A percentile compares a stretch with the other conserved stretches of the same genome.
phyloP scores from a whole-genome alignment of 2,888 invertebrate species.

The Perdita meconis region DNA sequence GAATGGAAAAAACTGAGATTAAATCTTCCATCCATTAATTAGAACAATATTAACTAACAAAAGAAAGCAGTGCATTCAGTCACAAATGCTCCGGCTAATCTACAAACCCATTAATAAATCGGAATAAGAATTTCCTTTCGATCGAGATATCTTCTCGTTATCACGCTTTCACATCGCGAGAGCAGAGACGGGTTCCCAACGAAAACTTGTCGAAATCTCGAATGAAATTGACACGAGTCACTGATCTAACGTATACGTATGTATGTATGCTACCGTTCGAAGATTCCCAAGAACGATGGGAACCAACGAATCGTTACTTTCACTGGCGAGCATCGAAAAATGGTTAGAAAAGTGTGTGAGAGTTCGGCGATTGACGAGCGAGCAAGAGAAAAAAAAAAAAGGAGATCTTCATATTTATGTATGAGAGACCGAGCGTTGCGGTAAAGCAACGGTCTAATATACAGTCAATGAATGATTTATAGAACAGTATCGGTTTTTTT shows the following conservation, averaged over 20 bases:
- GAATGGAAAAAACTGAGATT: no score
- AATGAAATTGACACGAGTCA: background rate
- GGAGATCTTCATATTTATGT: slow-evolving; percentile 57
- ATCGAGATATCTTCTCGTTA: slow-evolving; percentile 17
- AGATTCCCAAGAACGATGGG: background rate
- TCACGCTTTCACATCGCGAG: background rate
- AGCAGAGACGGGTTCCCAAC: background rate
- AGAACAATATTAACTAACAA: no score
- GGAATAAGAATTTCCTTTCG: slow-evolving; percentile 11
- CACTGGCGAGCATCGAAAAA: slow-evolving; percentile 28
- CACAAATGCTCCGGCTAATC: no score
- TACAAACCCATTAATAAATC: background rate
- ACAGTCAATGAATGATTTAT: slow-evolving; percentile 71
- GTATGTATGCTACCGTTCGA: background rate
- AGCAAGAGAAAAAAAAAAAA: slow-evolving; percentile 4
- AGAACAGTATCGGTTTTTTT: slow-evolving; percentile 72
- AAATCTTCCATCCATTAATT: no score
- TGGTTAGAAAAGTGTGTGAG: slow-evolving; percentile 25
- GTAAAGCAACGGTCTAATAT: slow-evolving; percentile 56
- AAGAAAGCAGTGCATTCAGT: no score
- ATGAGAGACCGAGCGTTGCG: slow-evolving; percentile 46
- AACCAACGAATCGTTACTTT: slow-evolving; percentile 36
- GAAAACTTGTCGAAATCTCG: slow-evolving; percentile 12
- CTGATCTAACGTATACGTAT: background rate
- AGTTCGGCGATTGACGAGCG: background rate